Evolutionary conservation across 2,888 invertebrate genomes (phyloP).

Genomic region (Aphodius granarius): DNA sequence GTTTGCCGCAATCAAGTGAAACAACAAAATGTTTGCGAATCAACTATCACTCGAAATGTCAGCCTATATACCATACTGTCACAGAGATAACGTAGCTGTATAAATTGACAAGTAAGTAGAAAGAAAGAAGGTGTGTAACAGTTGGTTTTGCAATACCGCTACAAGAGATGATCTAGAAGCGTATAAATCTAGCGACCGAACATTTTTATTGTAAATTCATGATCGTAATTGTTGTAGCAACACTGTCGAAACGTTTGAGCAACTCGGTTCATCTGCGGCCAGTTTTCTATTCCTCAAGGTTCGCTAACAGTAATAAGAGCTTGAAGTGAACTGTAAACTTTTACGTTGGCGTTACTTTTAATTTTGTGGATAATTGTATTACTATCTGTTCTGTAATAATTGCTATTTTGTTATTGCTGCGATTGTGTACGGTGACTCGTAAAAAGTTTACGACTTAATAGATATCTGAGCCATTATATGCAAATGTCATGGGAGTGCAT

Average conservation of each 20-base stretch:
- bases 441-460: slow-evolving; percentile 11
- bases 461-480: slow-evolving; percentile 1
- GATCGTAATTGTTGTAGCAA: not conserved
- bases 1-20: not conserved
- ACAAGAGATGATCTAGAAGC: not conserved
- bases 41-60: slow-evolving; percentile 12
- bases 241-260: not conserved
- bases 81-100: slow-evolving; percentile 2
- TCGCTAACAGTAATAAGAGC: not conserved
- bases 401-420: slow-evolving; percentile 5
- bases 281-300: not conserved
- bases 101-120: not conserved
- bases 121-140: not conserved
- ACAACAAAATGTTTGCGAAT: not conserved
- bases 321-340: not conserved
- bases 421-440: slow-evolving; percentile 4
- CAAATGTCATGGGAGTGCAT: slow-evolving; percentile 9
- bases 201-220: not conserved
- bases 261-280: not conserved
- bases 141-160: not conserved
- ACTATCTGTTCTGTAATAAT: slow-evolving; percentile 5
- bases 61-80: slow-evolving; percentile 12
- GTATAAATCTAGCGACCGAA: not conserved
- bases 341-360: not conserved
- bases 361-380: not conserved